phyloP scores from a whole-genome alignment of 2,888 invertebrate species.

The Helicoverpa assulta region DNA sequence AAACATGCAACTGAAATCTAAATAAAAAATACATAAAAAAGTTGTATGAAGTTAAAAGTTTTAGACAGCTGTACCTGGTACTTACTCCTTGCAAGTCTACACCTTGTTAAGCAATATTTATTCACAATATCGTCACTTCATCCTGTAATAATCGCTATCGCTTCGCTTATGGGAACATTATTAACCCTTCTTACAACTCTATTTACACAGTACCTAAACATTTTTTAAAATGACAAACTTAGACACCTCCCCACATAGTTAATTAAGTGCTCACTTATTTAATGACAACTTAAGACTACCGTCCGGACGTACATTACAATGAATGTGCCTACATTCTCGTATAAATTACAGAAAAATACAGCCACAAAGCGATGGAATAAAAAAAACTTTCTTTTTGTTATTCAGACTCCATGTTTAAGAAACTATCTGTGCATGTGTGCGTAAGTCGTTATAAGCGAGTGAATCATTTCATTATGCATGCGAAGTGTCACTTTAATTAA shows the following conservation, averaged over 20 bases:
- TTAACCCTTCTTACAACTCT: constrained; percentile 7
- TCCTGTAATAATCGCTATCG: background rate
- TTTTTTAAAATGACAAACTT: constrained; percentile 47
- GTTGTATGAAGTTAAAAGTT: background rate
- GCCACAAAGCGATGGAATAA: constrained; percentile 45
- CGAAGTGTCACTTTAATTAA: constrained; percentile 87
- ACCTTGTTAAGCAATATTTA: constrained; percentile 21
- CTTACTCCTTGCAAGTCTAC: constrained; percentile 17
- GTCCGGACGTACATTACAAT: constrained; percentile 21
- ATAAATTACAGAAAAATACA: constrained; percentile 52
- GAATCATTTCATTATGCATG: constrained; percentile 87
- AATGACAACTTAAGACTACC: constrained; percentile 34
- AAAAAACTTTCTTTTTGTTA: constrained; percentile 53
- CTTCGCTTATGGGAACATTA: constrained; percentile 4
- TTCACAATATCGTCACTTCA: background rate
- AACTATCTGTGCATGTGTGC: constrained; percentile 63
- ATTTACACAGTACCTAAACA: constrained; percentile 26
- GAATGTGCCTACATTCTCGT: constrained; percentile 44
- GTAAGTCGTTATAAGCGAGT: constrained; percentile 69
- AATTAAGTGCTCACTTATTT: constrained; percentile 44
- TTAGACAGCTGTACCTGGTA: constrained; percentile 1
- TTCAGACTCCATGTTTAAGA: constrained; percentile 52
- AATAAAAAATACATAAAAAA: constrained; percentile 4
- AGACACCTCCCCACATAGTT: constrained; percentile 18
- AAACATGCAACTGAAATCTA: background rate